Percentiles rank a stretch among this genome's conserved stretches.
Evolutionary conservation across 2,888 invertebrate species (phyloP).

Genomic region (Sminthurinus aureus): DNA sequence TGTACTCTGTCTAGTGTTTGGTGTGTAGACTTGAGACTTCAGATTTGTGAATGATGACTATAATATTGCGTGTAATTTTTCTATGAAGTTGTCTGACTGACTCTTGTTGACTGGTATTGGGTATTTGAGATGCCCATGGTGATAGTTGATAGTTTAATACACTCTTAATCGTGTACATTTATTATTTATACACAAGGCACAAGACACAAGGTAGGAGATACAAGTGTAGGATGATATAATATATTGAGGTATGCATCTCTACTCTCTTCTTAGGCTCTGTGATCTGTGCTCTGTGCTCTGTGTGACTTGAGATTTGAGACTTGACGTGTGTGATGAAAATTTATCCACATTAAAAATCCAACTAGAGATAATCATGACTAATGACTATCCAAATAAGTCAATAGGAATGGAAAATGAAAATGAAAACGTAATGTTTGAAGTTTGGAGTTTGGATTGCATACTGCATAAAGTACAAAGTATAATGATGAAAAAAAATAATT

Average conservation of each 20-base stretch:
- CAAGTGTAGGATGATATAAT: not conserved
- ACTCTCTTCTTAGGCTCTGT: not conserved
- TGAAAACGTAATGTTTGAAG: conserved; percentile 29
- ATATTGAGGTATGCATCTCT: not conserved
- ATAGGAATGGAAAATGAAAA: not conserved
- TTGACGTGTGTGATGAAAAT: conserved; percentile 23
- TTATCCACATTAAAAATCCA: conserved; percentile 32
- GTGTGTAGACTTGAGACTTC: not conserved
- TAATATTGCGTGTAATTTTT: conserved; percentile 25
- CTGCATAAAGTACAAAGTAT: not conserved
- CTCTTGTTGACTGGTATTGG: not conserved
- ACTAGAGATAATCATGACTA: conserved; percentile 39
- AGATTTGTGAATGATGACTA: not conserved
- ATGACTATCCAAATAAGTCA: conserved; percentile 43
- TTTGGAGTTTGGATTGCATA: no score
- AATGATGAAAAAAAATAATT: not conserved
- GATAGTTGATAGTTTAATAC: not conserved
- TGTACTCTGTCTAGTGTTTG: not conserved
- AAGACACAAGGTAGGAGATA: not conserved
- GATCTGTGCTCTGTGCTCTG: no score
- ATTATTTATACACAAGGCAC: not conserved
- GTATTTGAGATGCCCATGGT: conserved; percentile 15
- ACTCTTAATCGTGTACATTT: not conserved
- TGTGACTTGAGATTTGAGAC: not conserved
- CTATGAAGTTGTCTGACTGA: conserved; percentile 11